Conservation (phyloP, 2,113 vertebrate genomes). For the Scomber scombrus region DNA sequence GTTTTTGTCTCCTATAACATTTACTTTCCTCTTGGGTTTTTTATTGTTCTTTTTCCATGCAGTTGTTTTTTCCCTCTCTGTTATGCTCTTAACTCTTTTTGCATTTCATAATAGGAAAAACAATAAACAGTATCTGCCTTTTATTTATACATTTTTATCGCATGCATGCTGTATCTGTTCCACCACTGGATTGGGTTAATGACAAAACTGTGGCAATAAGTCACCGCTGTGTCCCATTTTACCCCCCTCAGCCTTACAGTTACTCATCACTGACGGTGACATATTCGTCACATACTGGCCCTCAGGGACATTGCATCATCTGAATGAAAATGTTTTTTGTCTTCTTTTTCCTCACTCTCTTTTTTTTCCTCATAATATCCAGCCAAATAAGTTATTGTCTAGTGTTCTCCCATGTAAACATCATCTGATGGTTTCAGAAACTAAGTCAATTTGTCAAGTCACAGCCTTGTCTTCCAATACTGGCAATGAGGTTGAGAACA, state of each 20-base stretch:
- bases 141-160: background rate
- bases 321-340: background rate
- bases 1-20: background rate
- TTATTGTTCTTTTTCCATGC: background rate
- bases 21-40: background rate
- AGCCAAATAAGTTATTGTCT: too few relatives aligned
- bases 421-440: background rate
- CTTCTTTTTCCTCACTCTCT: background rate
- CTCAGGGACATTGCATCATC: background rate
- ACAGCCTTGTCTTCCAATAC: too few relatives aligned
- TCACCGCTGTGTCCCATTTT: background rate
- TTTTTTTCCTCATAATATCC: background rate
- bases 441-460: too few relatives aligned
- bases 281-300: background rate
- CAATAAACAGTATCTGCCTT: background rate
- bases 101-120: background rate
- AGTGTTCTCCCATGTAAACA: too few relatives aligned
- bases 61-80: background rate
- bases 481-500: too few relatives aligned
- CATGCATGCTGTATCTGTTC: background rate
- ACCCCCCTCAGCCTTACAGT: background rate
- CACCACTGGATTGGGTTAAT: background rate
- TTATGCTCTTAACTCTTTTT: background rate
- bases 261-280: conserved; percentile 24
- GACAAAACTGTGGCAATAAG: conserved; percentile 19